Evolutionary conservation across 1,140 invertebrate species (phyloP).

Genomic region (Pseudoatta argentina): DNA sequence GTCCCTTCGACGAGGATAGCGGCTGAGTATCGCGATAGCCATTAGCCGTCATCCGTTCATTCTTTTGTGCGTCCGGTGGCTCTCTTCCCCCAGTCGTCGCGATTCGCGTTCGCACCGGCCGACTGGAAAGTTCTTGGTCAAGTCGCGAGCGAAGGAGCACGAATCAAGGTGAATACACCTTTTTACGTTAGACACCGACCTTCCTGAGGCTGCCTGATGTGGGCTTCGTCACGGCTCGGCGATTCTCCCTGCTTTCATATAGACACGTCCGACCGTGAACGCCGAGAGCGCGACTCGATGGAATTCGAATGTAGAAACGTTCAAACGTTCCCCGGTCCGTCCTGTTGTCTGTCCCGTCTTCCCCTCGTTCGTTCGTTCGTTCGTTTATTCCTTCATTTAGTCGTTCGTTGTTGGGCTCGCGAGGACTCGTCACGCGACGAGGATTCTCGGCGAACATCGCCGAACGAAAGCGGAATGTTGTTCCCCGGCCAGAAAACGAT

Average conservation of each 20-base stretch:
- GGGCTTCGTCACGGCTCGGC: conserved; percentile 73
- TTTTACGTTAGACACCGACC: conserved; percentile 72
- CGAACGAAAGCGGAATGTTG: conserved; percentile 1
- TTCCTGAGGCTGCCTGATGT: conserved; percentile 71
- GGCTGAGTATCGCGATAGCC: conserved; percentile 48
- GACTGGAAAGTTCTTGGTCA: conserved; percentile 72
- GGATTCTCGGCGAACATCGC: neutral
- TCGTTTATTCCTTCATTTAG: neutral
- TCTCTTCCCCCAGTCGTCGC: neutral
- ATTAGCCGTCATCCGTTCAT: conserved; percentile 18
- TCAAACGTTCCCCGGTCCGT: neutral
- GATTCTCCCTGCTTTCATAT: conserved; percentile 70
- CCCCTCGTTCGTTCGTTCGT: neutral
- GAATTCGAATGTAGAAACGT: conserved; percentile 68
- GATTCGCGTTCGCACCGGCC: conserved; percentile 43
- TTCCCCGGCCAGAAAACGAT: neutral
- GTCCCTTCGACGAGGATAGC: conserved; percentile 64
- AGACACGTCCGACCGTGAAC: conserved; percentile 74
- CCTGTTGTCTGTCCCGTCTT: conserved; percentile 20
- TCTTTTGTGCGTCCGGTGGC: conserved; percentile 23
- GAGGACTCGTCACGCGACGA: conserved; percentile 1
- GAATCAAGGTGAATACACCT: conserved; percentile 76
- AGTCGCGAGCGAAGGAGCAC: conserved; percentile 69
- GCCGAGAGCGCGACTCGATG: conserved; percentile 54
- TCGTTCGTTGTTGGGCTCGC: neutral